phyloP scores from a whole-genome alignment of 2,888 invertebrate species.

The Branchipolynoe longqiensis region DNA sequence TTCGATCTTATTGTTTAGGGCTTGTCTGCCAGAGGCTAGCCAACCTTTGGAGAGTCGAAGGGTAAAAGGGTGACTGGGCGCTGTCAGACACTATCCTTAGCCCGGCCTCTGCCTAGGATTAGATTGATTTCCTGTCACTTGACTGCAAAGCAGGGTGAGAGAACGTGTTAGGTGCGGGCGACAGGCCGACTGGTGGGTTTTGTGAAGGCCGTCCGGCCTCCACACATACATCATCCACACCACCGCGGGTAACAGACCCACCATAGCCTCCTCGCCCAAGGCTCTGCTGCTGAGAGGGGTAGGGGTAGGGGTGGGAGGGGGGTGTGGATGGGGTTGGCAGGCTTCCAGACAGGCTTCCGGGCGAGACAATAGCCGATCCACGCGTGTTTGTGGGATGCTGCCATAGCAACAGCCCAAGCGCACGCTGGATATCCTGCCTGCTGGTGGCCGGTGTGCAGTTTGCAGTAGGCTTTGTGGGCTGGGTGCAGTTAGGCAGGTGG shows the following conservation, averaged over 20 bases:
- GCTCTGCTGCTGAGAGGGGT: slow-evolving; percentile 1
- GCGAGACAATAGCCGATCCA: slow-evolving; percentile 36
- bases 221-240: not conserved
- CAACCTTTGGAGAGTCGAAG: not conserved
- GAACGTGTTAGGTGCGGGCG: not conserved
- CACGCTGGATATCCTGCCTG: not conserved
- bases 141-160: not conserved
- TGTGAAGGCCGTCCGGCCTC: not conserved
- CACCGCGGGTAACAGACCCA: no score
- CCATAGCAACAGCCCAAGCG: slow-evolving; percentile 46
- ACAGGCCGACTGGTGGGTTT: not conserved
- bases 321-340: no score
- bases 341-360: slow-evolving; percentile 26
- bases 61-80: not conserved
- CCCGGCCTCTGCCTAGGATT: slow-evolving; percentile 17
- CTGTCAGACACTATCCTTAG: slow-evolving; percentile 38
- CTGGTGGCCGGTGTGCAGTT: no score
- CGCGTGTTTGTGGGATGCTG: slow-evolving; percentile 40
- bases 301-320: not conserved
- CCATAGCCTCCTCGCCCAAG: no score
- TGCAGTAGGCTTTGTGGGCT: no score
- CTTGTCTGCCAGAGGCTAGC: no score
- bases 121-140: slow-evolving; percentile 42
- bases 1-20: no score
- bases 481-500: no score